Conservation (phyloP, 2,888 invertebrate species). For the Euplagia quadripunctaria region DNA sequence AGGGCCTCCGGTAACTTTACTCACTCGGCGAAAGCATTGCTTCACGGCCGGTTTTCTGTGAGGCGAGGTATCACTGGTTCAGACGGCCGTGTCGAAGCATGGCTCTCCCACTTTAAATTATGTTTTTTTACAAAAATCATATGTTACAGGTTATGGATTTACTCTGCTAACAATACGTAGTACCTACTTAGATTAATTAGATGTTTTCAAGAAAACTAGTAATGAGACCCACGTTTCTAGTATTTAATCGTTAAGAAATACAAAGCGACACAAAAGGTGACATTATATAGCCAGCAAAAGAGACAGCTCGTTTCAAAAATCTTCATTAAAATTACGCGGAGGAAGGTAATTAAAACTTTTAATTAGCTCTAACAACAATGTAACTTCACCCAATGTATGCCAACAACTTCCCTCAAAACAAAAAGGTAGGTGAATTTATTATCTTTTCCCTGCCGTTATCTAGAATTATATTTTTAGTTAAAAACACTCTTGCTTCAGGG, state of each 20-base stretch:
- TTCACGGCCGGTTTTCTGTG: too few relatives aligned
- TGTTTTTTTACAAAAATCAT: too few relatives aligned
- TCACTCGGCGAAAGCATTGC: too few relatives aligned
- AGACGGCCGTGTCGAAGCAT: too few relatives aligned
- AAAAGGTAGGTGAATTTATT: slow-evolving; percentile 13
- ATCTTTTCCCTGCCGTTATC: not conserved
- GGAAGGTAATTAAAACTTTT: slow-evolving; percentile 26
- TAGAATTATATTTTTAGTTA: not conserved
- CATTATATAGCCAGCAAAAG: not conserved
- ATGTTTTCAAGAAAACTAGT: not conserved
- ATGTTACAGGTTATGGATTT: not conserved
- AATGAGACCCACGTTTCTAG: not conserved
- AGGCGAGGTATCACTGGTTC: too few relatives aligned
- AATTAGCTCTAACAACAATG: slow-evolving; percentile 21
- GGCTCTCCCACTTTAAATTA: too few relatives aligned
- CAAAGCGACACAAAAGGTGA: not conserved
- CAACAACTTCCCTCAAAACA: slow-evolving; percentile 17
- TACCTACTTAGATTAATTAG: not conserved
- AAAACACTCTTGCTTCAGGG: not conserved
- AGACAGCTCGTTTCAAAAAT: slow-evolving; percentile 9
- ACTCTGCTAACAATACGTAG: not conserved
- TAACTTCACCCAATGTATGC: slow-evolving; percentile 19
- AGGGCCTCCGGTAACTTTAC: too few relatives aligned
- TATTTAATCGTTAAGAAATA: not conserved
- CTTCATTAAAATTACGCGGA: slow-evolving; percentile 18